Conservation (phyloP, 1,140 invertebrate genomes). For the Danaus plexippus region DNA sequence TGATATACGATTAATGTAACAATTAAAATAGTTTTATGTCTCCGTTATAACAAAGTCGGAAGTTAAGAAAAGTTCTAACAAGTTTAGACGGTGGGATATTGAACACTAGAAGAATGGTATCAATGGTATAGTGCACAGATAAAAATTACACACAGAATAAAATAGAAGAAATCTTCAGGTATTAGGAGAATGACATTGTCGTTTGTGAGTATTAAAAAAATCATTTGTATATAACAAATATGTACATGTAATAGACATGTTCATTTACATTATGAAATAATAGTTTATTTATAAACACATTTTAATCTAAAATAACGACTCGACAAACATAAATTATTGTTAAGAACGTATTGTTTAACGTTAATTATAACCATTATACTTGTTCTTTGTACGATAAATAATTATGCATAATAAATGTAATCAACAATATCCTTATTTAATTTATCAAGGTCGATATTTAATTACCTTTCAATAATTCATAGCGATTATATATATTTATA, state of each 20-base stretch:
- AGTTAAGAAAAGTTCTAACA: slow-evolving; percentile 41
- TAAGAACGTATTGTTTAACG: slow-evolving; percentile 21
- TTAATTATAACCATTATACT: slow-evolving; percentile 21
- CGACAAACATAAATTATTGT: slow-evolving; percentile 17
- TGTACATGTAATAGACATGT: background rate
- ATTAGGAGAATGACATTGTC: slow-evolving; percentile 67
- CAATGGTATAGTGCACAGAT: slow-evolving; percentile 26
- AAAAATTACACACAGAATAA: slow-evolving; percentile 15
- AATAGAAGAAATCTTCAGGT: slow-evolving; percentile 33
- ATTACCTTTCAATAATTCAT: slow-evolving; percentile 35
- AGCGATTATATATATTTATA: slow-evolving; percentile 22
- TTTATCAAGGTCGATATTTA: slow-evolving; percentile 29
- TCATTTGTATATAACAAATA: no score
- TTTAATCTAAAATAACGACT: slow-evolving; percentile 3
- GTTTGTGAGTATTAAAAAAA: slow-evolving; percentile 52
- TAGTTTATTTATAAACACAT: slow-evolving; percentile 10
- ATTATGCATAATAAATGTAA: slow-evolving; percentile 25
- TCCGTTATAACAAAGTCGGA: slow-evolving; percentile 22
- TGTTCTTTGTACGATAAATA: slow-evolving; percentile 24
- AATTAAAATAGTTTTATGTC: slow-evolving; percentile 17
- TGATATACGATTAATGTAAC: slow-evolving; percentile 13
- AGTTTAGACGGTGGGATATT: slow-evolving; percentile 29
- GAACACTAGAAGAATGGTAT: slow-evolving; percentile 31
- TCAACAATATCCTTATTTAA: slow-evolving; percentile 29
- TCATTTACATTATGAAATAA: slow-evolving; percentile 11